Evolutionary conservation across 1,140 invertebrate genomes (phyloP).

Genomic region (Drosophila elegans): DNA sequence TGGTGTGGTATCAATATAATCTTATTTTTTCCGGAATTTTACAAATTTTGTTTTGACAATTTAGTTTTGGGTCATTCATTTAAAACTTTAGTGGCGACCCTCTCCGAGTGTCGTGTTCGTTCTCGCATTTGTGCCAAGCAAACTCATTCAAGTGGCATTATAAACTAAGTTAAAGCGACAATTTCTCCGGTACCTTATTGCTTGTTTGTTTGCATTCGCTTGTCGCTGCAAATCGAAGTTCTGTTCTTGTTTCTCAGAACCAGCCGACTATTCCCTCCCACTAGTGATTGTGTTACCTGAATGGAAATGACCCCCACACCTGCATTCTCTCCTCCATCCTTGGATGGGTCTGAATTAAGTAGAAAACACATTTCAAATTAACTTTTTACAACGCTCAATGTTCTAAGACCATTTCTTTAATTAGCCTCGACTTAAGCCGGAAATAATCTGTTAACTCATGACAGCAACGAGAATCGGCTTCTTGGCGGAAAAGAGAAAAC

Average conservation of each 20-base stretch:
- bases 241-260: slow-evolving; percentile 1
- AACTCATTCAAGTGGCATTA: slow-evolving; percentile 81
- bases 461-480: too few relatives aligned
- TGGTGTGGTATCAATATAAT: too few relatives aligned
- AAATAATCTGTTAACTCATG: too few relatives aligned
- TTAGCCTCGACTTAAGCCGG: too few relatives aligned
- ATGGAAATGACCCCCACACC: background rate
- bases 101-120: slow-evolving; percentile 14
- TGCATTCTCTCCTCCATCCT: background rate
- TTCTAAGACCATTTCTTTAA: background rate
- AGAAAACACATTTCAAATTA: background rate
- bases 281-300: slow-evolving; percentile 16
- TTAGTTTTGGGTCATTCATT: background rate
- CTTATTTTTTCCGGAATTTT: too few relatives aligned
- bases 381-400: too few relatives aligned
- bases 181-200: slow-evolving; percentile 73
- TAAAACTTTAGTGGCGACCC: slow-evolving; percentile 12
- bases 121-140: slow-evolving; percentile 50
- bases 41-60: too few relatives aligned
- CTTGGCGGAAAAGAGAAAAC: too few relatives aligned
- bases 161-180: slow-evolving; percentile 82
- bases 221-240: slow-evolving; percentile 48
- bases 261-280: background rate
- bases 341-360: background rate
- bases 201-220: slow-evolving; percentile 74